A percentile compares a stretch with the other conserved stretches of the same genome.
Conservation (phyloP, 2,797 vertebrate genomes). For the Tarsius wallacei region DNA sequence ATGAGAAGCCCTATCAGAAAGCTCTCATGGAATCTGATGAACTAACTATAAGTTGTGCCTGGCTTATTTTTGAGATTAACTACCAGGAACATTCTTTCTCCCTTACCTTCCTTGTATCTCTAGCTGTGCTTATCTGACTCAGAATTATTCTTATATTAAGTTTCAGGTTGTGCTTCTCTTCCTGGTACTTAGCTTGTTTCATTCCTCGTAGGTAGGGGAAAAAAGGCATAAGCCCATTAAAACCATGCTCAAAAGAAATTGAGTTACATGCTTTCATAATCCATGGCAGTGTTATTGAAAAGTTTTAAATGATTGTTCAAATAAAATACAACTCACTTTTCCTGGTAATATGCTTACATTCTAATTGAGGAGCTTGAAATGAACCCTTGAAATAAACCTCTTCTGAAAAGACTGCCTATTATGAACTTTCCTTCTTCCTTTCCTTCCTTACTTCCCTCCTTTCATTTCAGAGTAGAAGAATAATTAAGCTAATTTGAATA, state of each 20-base stretch:
- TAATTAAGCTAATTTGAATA: constrained; percentile 69
- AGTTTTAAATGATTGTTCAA: constrained; percentile 29
- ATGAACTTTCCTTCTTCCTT: constrained; percentile 16
- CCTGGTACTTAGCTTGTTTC: constrained; percentile 12
- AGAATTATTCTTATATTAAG: not conserved
- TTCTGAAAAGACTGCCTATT: not conserved
- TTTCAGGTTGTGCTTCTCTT: constrained; percentile 15
- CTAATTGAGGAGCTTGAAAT: constrained; percentile 46
- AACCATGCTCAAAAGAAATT: constrained; percentile 24
- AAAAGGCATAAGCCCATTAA: not conserved
- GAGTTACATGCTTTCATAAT: not conserved
- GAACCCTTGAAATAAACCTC: not conserved
- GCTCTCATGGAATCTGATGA: not conserved
- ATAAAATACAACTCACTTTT: constrained; percentile 26
- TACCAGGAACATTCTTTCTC: too few relatives aligned
- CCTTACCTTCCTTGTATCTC: accelerated
- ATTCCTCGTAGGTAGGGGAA: not conserved
- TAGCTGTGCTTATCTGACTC: not conserved
- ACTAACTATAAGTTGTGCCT: not conserved
- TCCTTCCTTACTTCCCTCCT: not conserved
- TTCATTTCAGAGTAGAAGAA: constrained; percentile 31
- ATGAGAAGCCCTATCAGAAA: not conserved
- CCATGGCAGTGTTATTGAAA: not conserved
- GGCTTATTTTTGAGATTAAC: not conserved
- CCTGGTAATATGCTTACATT: constrained; percentile 24